Conservation (phyloP, 2,888 invertebrate species). For the Dryobotodes eremita region DNA sequence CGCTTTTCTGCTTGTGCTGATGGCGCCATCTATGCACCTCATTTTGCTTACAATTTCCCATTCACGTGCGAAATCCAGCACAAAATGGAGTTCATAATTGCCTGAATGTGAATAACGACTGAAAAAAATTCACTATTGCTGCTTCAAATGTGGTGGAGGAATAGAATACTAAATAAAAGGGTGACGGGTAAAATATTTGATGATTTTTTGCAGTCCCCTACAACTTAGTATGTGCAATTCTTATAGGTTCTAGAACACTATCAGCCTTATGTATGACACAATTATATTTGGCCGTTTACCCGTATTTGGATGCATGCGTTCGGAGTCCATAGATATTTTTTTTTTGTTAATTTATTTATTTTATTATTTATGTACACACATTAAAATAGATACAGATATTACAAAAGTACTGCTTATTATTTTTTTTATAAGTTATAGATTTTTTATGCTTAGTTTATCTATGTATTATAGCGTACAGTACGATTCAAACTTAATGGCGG, state of each 20-base stretch:
- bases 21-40: neutral
- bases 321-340: neutral
- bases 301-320: neutral
- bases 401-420: too few species aligned
- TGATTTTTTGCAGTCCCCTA: slow-evolving; percentile 26
- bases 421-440: too few species aligned
- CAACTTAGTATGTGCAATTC: neutral
- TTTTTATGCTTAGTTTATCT: too few species aligned
- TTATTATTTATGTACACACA: too few species aligned
- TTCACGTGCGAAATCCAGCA: neutral
- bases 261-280: neutral
- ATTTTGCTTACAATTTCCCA: neutral
- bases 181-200: slow-evolving; percentile 25
- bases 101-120: too few species aligned
- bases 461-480: too few species aligned
- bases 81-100: neutral
- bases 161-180: neutral
- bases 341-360: too few species aligned
- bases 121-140: neutral
- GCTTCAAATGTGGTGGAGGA: slow-evolving; percentile 21
- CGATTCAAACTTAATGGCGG: too few species aligned
- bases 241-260: slow-evolving; percentile 17
- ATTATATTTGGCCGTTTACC: slow-evolving; percentile 1
- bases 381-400: too few species aligned
- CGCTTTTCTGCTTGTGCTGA: neutral